Evolutionary conservation across 2,888 invertebrate species (phyloP).

Genomic region (Mimachlamys varia): DNA sequence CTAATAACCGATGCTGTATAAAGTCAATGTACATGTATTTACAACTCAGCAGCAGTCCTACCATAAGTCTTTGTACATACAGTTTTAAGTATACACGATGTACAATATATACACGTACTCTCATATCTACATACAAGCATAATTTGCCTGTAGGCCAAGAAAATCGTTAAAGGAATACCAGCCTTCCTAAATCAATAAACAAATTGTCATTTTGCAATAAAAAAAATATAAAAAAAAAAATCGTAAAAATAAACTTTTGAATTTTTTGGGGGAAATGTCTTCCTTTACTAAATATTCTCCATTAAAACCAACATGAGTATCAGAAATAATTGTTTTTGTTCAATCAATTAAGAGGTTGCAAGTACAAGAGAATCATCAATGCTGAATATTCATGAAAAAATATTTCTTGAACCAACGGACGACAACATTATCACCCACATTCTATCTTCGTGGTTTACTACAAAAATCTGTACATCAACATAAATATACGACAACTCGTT

Average conservation of each 20-base stretch:
- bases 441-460: slow-evolving; percentile 16
- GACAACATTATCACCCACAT: slow-evolving; percentile 13
- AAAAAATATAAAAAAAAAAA: neutral
- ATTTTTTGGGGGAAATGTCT: neutral
- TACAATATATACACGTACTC: slow-evolving; percentile 26
- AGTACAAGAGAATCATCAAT: neutral
- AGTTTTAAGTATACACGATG: neutral
- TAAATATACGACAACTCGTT: slow-evolving; percentile 10
- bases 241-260: neutral
- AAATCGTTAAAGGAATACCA: neutral
- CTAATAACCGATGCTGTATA: slow-evolving; percentile 1
- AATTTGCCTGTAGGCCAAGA: neutral
- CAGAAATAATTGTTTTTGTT: neutral
- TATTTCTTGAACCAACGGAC: slow-evolving; percentile 11
- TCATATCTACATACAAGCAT: neutral
- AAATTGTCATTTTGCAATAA: neutral
- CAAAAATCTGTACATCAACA: slow-evolving; percentile 31
- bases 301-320: neutral
- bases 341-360: neutral
- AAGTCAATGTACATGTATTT: neutral
- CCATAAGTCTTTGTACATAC: neutral
- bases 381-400: slow-evolving; percentile 32
- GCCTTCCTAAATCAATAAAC: neutral
- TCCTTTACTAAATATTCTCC: neutral
- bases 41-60: neutral